A percentile compares a stretch with the other conserved stretches of the same genome.
Evolutionary conservation across 2,797 vertebrate genomes (phyloP).

Genomic region (Bradypodion ventrale): DNA sequence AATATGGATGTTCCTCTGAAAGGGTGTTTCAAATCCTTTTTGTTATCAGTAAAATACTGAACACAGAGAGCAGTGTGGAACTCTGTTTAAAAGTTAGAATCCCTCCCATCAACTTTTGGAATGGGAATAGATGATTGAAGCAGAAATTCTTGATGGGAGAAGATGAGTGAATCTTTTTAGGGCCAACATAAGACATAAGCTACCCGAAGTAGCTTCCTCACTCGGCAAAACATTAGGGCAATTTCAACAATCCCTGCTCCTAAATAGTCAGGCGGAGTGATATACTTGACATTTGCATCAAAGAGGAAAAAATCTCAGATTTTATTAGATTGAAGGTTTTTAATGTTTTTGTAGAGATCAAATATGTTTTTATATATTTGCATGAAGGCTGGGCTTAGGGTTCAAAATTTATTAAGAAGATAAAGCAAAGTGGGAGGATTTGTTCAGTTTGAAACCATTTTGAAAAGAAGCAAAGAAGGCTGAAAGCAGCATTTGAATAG

Average conservation of each 20-base stretch:
- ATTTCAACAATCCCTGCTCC: no score
- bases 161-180: neutral
- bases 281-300: neutral
- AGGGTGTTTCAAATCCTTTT: neutral
- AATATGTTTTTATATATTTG: neutral
- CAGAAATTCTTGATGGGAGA: neutral
- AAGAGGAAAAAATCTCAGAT: neutral
- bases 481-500: no score
- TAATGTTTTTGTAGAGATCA: neutral
- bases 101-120: no score
- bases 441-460: no score
- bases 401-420: no score
- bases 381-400: neutral
- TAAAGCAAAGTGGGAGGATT: no score
- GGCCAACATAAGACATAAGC: neutral
- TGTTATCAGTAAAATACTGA: neutral
- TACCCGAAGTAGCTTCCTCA: neutral
- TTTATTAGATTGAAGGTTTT: neutral
- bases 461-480: no score
- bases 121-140: neutral
- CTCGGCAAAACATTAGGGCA: no score
- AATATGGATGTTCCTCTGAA: neutral
- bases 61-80: neutral
- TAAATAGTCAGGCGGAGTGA: neutral
- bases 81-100: neutral